phyloP scores from a whole-genome alignment of 1,140 invertebrate genomes.

The Drosophila tsacasi region DNA sequence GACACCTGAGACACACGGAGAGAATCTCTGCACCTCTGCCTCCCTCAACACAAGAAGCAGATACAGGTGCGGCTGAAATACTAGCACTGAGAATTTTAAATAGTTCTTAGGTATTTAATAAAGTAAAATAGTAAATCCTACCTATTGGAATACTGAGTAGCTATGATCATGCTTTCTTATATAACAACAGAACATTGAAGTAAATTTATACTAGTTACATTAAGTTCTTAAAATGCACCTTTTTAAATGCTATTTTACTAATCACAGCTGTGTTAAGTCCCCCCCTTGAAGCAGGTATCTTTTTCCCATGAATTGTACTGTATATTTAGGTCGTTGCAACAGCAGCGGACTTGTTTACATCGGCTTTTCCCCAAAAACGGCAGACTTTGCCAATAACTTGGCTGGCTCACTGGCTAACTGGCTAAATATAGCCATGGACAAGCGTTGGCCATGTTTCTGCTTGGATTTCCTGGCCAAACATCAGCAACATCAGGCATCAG shows the following conservation, averaged over 20 bases:
- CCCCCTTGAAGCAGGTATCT: constrained; percentile 14
- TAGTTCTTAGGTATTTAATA: neutral
- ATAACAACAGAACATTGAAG: neutral
- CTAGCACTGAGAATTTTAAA: constrained; percentile 8
- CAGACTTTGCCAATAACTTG: constrained; percentile 66
- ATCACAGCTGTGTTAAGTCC: neutral
- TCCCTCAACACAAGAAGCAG: constrained; percentile 28
- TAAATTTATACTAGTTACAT: neutral
- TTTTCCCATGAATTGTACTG: constrained; percentile 80
- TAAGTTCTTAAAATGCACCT: neutral
- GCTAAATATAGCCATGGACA: constrained; percentile 75
- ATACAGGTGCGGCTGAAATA: constrained; percentile 11
- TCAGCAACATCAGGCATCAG: constrained; percentile 43
- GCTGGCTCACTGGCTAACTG: constrained; percentile 38
- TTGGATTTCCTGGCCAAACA: constrained; percentile 73
- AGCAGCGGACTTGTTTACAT: constrained; percentile 74
- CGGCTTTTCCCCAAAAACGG: constrained; percentile 59
- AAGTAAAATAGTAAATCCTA: neutral
- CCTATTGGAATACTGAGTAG: no score
- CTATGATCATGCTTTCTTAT: neutral
- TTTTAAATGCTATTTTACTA: neutral
- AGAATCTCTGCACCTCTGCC: constrained; percentile 42
- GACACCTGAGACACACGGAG: constrained; percentile 57
- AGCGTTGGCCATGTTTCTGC: constrained; percentile 49
- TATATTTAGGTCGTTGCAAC: constrained; percentile 75